phyloP scores from a whole-genome alignment of 2,888 invertebrate species.

The Caradrina kadenii region DNA sequence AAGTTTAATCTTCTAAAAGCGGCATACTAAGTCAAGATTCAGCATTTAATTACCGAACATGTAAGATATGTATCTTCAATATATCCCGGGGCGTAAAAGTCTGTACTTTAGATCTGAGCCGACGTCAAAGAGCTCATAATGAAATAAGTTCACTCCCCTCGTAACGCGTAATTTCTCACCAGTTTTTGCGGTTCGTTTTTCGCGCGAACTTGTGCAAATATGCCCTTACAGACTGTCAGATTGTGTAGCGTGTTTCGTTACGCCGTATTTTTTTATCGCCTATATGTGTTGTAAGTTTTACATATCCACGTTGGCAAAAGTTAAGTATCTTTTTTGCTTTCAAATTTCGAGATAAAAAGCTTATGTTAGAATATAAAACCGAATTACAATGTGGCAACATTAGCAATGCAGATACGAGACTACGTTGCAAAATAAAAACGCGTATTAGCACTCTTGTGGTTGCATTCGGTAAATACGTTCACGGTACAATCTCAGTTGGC shows the following conservation, averaged over 20 bases:
- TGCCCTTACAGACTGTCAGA: slow-evolving; percentile 38
- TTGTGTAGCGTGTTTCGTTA: slow-evolving; percentile 13
- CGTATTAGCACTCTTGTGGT: background rate
- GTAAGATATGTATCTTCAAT: slow-evolving; percentile 56
- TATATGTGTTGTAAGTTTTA: slow-evolving; percentile 15
- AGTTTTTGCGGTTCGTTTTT: slow-evolving; percentile 35
- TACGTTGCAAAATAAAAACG: slow-evolving; percentile 25
- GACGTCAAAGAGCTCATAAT: slow-evolving; percentile 62
- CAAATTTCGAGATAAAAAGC: slow-evolving; percentile 31
- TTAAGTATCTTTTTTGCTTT: slow-evolving; percentile 10
- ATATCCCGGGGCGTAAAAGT: slow-evolving; percentile 53
- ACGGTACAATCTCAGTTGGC: background rate
- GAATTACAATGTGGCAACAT: slow-evolving; percentile 20
- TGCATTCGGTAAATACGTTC: slow-evolving; percentile 12
- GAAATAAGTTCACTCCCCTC: slow-evolving; percentile 62
- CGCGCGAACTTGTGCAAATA: slow-evolving; percentile 23
- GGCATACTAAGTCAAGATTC: slow-evolving; percentile 47
- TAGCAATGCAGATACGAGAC: slow-evolving; percentile 33
- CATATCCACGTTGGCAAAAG: slow-evolving; percentile 5
- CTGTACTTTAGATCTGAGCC: slow-evolving; percentile 29
- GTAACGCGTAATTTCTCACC: slow-evolving; percentile 37
- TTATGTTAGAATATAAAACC: slow-evolving; percentile 13
- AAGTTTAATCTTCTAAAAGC: slow-evolving; percentile 63
- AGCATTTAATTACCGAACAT: slow-evolving; percentile 64
- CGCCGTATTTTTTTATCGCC: slow-evolving; percentile 3